Conservation (phyloP, 2,888 invertebrate species). For the Brenthis hecate region DNA sequence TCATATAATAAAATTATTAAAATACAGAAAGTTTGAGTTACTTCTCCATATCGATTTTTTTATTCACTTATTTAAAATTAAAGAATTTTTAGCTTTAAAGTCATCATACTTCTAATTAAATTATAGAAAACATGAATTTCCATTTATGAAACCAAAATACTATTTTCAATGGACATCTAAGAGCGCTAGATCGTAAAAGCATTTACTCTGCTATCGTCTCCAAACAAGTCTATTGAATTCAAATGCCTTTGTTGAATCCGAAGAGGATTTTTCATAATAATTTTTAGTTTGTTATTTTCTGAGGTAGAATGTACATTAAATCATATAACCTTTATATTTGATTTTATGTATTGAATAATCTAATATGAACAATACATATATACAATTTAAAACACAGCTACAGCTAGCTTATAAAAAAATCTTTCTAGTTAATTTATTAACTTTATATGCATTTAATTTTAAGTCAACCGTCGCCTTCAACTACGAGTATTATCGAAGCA, state of each 20-base stretch:
- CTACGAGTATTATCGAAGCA: conserved; percentile 12
- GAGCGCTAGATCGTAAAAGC: conserved; percentile 6
- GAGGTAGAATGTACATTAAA: background rate
- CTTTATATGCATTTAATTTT: background rate
- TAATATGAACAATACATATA: too few species aligned
- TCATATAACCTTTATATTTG: background rate
- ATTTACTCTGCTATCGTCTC: conserved; percentile 1
- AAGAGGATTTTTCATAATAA: background rate
- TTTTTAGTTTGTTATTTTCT: conserved; percentile 2
- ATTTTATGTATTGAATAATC: background rate
- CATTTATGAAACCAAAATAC: background rate
- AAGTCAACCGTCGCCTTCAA: conserved; percentile 8
- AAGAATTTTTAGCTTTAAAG: too few species aligned
- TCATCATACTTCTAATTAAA: background rate
- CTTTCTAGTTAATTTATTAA: background rate
- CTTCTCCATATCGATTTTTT: too few species aligned
- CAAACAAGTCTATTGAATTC: conserved; percentile 12
- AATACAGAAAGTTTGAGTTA: too few species aligned
- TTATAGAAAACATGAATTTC: background rate
- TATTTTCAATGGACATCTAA: background rate
- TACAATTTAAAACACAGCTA: too few species aligned
- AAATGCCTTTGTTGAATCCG: background rate
- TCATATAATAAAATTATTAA: too few species aligned
- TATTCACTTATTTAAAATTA: too few species aligned
- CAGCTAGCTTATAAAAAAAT: background rate